A percentile compares a stretch with the other conserved stretches of the same genome.
Conservation (phyloP, 2,113 vertebrate genomes). For the Megaptera novaeangliae region DNA sequence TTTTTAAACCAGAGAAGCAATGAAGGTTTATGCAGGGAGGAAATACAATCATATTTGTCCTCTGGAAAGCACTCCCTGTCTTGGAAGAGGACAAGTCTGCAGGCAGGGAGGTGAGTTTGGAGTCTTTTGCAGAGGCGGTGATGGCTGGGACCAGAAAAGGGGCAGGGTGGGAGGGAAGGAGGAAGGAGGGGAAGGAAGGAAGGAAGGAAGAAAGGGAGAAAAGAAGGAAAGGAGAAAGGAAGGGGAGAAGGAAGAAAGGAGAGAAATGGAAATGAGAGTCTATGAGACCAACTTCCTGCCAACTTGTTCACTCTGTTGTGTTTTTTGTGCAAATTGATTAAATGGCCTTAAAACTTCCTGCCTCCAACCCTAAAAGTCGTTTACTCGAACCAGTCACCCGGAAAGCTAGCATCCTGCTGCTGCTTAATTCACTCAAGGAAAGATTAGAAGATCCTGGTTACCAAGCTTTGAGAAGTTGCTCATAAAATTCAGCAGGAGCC, state of each 20-base stretch:
- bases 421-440: conserved; percentile 67
- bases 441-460: conserved; percentile 67
- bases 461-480: conserved; percentile 66
- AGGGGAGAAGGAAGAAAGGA: too few species aligned
- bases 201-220: too few species aligned
- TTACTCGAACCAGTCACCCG: conserved; percentile 56
- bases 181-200: accelerated
- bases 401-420: conserved; percentile 60
- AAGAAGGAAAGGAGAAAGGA: too few species aligned
- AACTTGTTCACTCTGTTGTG: not conserved
- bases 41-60: not conserved
- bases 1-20: not conserved
- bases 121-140: not conserved
- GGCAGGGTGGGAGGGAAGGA: accelerated
- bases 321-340: conserved; percentile 6
- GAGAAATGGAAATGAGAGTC: not conserved
- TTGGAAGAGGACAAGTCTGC: not conserved
- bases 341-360: conserved; percentile 62
- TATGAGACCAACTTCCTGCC: not conserved
- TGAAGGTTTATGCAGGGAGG: not conserved
- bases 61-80: not conserved
- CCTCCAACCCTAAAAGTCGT: conserved; percentile 39
- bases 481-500: conserved; percentile 70
- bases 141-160: not conserved
- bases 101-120: not conserved